These are phyloP conservation scores for Sardinella longiceps DNA, from an alignment of 2,797 vertebrate species.

Conservation along the genomic window DNA sequence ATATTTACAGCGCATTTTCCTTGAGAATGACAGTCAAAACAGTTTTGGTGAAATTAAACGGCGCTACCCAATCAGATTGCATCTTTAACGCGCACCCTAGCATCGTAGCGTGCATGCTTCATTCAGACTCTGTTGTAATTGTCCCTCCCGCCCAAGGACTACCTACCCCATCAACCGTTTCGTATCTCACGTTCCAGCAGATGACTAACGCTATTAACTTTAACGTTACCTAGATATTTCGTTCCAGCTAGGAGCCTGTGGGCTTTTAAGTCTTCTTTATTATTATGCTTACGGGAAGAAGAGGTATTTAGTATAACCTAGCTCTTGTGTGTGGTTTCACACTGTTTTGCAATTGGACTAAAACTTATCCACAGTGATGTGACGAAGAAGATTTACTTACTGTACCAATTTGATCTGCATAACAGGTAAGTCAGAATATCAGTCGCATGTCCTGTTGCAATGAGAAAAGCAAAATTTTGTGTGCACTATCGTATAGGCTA, in stretches of 20 bases:
- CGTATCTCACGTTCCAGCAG: conserved; percentile 14
- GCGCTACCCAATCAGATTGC: neutral
- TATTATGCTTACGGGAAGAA: neutral
- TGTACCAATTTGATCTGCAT: neutral
- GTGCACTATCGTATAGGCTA: neutral
- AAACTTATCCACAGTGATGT: neutral
- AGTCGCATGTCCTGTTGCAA: neutral
- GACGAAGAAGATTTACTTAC: neutral
- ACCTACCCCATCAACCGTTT: neutral
- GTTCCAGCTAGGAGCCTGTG: neutral
- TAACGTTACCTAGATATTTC: neutral
- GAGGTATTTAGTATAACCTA: neutral
- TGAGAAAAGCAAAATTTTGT: no score
- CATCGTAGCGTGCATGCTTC: neutral
- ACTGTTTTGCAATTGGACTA: neutral
- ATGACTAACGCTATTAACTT: neutral
- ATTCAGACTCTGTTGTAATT: neutral
- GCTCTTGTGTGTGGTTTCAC: neutral
- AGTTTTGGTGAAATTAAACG: neutral
- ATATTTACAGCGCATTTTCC: neutral
- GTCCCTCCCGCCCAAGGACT: neutral
- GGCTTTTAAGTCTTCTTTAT: neutral
- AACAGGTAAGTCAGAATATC: conserved; percentile 21
- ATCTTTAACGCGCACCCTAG: conserved; percentile 1
- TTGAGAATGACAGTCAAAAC: neutral